phyloP scores from a whole-genome alignment of 1,140 invertebrate species.

The Philaenus spumarius region DNA sequence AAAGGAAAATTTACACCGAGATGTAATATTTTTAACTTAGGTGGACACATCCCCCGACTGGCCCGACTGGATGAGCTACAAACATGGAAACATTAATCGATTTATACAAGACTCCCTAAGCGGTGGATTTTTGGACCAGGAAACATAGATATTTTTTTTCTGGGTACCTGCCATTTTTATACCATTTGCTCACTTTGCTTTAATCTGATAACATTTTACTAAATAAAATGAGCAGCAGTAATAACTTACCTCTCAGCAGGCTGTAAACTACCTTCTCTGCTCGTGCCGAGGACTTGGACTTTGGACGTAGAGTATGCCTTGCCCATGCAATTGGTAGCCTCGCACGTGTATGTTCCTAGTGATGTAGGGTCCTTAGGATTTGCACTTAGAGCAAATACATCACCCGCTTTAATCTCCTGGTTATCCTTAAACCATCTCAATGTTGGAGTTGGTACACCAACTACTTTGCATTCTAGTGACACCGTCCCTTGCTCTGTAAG shows the following conservation, averaged over 20 bases:
- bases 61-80: too few relatives aligned
- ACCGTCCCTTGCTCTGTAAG: constrained; percentile 82
- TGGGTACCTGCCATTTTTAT: too few relatives aligned
- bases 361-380: constrained; percentile 74
- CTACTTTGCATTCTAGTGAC: constrained; percentile 80
- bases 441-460: constrained; percentile 75
- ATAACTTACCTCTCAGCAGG: constrained; percentile 44
- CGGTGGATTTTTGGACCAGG: too few relatives aligned
- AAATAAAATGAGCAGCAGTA: background rate
- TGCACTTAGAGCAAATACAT: constrained; percentile 76
- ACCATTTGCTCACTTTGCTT: too few relatives aligned
- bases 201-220: too few relatives aligned
- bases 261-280: constrained; percentile 50
- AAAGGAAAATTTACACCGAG: too few relatives aligned
- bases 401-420: constrained; percentile 78
- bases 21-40: too few relatives aligned
- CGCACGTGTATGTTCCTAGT: constrained; percentile 75
- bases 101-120: too few relatives aligned
- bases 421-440: constrained; percentile 78
- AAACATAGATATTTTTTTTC: too few relatives aligned
- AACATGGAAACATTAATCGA: too few relatives aligned
- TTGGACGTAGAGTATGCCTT: constrained; percentile 70
- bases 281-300: constrained; percentile 57
- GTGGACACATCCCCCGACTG: too few relatives aligned
- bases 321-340: constrained; percentile 83